phyloP scores from a whole-genome alignment of 2,888 invertebrate genomes.

The Ceratothoa steindachneri region DNA sequence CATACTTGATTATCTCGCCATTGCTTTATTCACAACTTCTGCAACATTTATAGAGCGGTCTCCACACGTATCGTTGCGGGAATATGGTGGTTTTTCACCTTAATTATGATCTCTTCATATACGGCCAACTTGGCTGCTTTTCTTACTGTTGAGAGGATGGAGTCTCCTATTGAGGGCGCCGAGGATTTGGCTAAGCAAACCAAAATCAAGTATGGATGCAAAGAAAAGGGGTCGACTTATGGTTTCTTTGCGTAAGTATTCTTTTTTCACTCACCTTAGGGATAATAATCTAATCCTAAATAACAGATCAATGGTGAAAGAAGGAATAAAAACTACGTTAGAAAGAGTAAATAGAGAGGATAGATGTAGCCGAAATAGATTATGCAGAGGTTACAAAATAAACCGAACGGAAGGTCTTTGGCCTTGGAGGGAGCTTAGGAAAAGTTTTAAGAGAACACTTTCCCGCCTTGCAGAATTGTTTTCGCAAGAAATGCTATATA shows the following conservation, averaged over 20 bases:
- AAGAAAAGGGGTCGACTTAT: slow-evolving; percentile 88
- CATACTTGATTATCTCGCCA: too few relatives aligned
- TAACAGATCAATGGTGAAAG: too few relatives aligned
- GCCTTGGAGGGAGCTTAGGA: too few relatives aligned
- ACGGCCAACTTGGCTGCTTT: slow-evolving; percentile 92
- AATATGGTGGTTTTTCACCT: slow-evolving; percentile 89
- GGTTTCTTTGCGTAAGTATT: slow-evolving; percentile 71
- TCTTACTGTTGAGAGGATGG: slow-evolving; percentile 82
- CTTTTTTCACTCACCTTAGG: slow-evolving; percentile 16
- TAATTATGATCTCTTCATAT: slow-evolving; percentile 90
- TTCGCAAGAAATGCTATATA: too few relatives aligned
- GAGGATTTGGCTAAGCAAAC: slow-evolving; percentile 95
- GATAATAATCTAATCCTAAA: not conserved
- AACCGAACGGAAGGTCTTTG: too few relatives aligned
- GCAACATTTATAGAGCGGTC: slow-evolving; percentile 63
- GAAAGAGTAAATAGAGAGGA: too few relatives aligned
- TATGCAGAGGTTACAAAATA: too few relatives aligned
- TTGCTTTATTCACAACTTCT: too few relatives aligned
- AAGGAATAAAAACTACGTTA: too few relatives aligned
- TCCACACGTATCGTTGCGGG: slow-evolving; percentile 85
- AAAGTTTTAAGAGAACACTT: too few relatives aligned
- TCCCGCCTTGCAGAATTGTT: too few relatives aligned
- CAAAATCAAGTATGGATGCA: slow-evolving; percentile 91
- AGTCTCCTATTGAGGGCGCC: slow-evolving; percentile 86
- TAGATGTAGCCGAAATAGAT: too few relatives aligned